Evolutionary conservation across 2,888 invertebrate genomes (phyloP).

Genomic region (Chrysolina americana): DNA sequence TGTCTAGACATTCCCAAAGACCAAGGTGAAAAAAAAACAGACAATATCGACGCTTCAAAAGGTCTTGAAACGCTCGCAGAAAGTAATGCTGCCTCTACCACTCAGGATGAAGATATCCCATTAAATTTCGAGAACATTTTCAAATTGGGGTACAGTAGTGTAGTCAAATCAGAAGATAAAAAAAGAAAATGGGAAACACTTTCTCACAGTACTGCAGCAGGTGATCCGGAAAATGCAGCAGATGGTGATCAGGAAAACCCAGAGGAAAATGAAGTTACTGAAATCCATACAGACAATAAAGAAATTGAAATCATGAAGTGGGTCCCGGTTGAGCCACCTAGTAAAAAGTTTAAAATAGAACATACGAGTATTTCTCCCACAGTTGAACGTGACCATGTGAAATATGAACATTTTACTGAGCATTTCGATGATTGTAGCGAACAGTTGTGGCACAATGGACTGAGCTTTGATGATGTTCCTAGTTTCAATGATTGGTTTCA

Average conservation of each 20-base stretch:
- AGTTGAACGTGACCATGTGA: slow-evolving; percentile 18
- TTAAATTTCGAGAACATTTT: slow-evolving; percentile 60
- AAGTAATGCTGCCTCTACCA: no score
- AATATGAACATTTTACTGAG: slow-evolving; percentile 51
- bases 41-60: no score
- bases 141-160: slow-evolving; percentile 59
- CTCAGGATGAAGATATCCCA: slow-evolving; percentile 16
- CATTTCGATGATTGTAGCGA: slow-evolving; percentile 62
- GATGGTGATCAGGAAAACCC: slow-evolving; percentile 2
- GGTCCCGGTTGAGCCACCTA: slow-evolving; percentile 15
- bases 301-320: slow-evolving; percentile 8
- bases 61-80: no score
- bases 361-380: slow-evolving; percentile 17
- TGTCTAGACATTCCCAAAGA: no score
- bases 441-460: slow-evolving; percentile 59
- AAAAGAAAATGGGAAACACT: slow-evolving; percentile 53
- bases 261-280: slow-evolving; percentile 28
- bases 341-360: not conserved
- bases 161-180: slow-evolving; percentile 46
- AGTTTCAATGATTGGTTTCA: slow-evolving; percentile 63
- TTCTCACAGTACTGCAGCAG: slow-evolving; percentile 9
- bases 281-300: not conserved
- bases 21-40: no score
- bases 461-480: slow-evolving; percentile 58
- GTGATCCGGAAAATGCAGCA: no score